Conservation (phyloP, 2,797 vertebrate genomes). For the Acanthiza pusilla region DNA sequence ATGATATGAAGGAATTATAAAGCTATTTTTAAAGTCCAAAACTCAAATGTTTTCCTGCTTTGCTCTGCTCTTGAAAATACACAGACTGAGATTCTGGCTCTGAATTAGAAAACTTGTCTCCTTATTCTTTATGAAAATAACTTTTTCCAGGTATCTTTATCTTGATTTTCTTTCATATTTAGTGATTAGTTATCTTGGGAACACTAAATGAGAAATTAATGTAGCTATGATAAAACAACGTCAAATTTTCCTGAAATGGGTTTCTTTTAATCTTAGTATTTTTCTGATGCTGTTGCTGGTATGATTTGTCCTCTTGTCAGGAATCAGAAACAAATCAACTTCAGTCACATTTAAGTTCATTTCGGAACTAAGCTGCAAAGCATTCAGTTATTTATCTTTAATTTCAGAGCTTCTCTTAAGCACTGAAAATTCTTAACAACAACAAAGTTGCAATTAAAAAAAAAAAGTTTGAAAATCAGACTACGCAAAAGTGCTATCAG, state of each 20-base stretch:
- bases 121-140: not conserved
- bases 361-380: not conserved
- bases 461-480: not conserved
- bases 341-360: not conserved
- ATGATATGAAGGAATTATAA: not conserved
- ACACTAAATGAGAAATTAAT: not conserved
- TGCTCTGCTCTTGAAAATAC: not conserved
- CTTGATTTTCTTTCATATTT: not conserved
- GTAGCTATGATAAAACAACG: not conserved
- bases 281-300: not conserved
- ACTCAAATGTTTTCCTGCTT: not conserved
- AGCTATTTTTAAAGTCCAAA: not conserved
- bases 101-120: not conserved
- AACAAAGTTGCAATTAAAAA: not conserved
- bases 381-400: not conserved
- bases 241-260: not conserved
- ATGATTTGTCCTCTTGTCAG: not conserved
- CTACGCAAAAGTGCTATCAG: conserved; percentile 4
- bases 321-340: not conserved
- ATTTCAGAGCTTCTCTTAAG: not conserved
- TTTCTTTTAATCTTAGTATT: not conserved
- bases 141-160: not conserved
- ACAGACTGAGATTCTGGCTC: not conserved
- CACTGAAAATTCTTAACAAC: not conserved
- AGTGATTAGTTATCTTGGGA: not conserved